A percentile compares a stretch with the other conserved stretches of the same genome.
These are phyloP conservation scores for Nothoprocta perdicaria DNA, from an alignment of 2,113 vertebrate genomes.

Conservation along the genomic window DNA sequence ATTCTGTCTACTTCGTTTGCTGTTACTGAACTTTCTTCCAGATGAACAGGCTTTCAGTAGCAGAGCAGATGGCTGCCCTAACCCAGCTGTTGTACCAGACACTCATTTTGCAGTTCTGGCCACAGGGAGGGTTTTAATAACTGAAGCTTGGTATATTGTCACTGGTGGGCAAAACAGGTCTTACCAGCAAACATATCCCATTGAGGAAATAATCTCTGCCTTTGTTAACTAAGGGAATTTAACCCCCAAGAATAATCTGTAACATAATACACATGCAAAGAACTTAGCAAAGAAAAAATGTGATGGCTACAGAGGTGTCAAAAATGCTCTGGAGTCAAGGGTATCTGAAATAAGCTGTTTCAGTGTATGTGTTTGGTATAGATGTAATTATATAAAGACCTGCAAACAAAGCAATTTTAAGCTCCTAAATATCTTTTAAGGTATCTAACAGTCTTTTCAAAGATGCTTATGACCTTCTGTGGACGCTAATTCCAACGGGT, in stretches of 20 bases:
- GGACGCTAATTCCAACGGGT: background rate
- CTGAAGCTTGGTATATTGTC: conserved; percentile 3
- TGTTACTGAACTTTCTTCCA: conserved; percentile 19
- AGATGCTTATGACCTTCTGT: background rate
- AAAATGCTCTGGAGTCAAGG: background rate
- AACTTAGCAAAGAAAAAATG: background rate
- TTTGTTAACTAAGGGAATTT: background rate
- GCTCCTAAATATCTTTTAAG: background rate
- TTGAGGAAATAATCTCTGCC: background rate
- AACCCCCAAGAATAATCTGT: background rate
- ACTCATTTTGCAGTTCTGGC: conserved; percentile 41
- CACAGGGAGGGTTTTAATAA: conserved; percentile 41
- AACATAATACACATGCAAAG: background rate
- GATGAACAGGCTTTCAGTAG: conserved; percentile 32
- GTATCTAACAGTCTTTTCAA: background rate
- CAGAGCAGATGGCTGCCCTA: conserved; percentile 52
- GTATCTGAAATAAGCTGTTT: conserved; percentile 28
- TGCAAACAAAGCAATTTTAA: background rate
- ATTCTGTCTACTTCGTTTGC: background rate
- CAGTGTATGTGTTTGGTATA: background rate
- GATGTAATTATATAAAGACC: background rate
- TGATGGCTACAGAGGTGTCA: background rate
- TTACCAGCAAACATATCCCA: background rate
- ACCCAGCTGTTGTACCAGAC: conserved; percentile 56
- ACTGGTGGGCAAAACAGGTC: conserved; percentile 21